phyloP scores from a whole-genome alignment of 2,797 vertebrate species.

The Malurus splendens region DNA sequence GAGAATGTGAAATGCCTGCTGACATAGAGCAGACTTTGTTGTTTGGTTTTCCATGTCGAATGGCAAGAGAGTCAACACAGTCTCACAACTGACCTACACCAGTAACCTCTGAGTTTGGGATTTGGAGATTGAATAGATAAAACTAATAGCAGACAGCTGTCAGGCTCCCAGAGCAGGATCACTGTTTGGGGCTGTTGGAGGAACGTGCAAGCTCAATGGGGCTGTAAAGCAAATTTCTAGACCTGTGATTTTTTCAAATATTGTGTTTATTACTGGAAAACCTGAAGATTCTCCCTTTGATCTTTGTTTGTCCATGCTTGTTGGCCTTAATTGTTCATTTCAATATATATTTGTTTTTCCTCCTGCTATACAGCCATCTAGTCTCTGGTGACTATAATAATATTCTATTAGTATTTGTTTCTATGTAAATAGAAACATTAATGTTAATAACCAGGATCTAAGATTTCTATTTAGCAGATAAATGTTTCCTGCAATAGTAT shows the following conservation, averaged over 20 bases:
- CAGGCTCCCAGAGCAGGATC: neutral
- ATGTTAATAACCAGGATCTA: neutral
- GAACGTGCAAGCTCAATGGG: neutral
- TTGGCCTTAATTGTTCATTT: neutral
- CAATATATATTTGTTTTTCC: neutral
- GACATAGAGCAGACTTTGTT: constrained; percentile 48
- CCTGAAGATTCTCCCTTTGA: neutral
- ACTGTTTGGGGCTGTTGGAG: neutral
- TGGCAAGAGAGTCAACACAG: constrained; percentile 57
- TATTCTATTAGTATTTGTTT: neutral
- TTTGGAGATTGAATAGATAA: constrained; percentile 69
- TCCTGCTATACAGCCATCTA: neutral
- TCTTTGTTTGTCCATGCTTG: neutral
- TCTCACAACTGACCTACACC: constrained; percentile 44
- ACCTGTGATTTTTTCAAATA: neutral
- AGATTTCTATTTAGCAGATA: neutral
- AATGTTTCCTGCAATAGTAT: neutral
- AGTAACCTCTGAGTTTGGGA: constrained; percentile 61
- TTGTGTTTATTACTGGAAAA: neutral
- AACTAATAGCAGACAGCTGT: constrained; percentile 30
- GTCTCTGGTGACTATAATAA: neutral
- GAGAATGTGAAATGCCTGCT: constrained; percentile 50
- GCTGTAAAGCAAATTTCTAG: neutral
- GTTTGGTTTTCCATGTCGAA: constrained; percentile 51
- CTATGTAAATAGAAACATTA: neutral